Percentiles rank a stretch among this genome's conserved stretches.
Conservation (phyloP, 1,140 invertebrate genomes). For the Drosophila sproati region DNA sequence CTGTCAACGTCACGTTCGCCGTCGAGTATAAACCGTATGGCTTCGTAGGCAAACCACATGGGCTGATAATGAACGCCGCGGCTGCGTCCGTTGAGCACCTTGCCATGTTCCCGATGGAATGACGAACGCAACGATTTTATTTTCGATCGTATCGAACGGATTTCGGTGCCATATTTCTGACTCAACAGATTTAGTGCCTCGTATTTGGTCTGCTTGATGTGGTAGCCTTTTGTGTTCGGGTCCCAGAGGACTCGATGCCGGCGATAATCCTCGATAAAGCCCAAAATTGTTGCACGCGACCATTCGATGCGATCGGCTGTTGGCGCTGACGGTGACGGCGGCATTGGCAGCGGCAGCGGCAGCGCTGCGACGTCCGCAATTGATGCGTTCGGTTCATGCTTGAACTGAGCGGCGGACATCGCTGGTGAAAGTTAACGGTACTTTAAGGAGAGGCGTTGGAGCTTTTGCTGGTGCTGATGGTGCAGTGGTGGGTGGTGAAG, state of each 20-base stretch:
- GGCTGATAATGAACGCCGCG: constrained; percentile 79
- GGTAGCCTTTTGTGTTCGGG: constrained; percentile 81
- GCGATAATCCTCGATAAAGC: constrained; percentile 81
- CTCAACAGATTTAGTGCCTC: constrained; percentile 77
- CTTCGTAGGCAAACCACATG: constrained; percentile 84
- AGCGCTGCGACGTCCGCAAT: constrained; percentile 64
- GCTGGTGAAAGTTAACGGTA: constrained; percentile 72
- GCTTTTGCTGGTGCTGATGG: constrained; percentile 7
- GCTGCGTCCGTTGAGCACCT: constrained; percentile 75
- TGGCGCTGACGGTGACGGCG: constrained; percentile 34
- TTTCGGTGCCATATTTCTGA: constrained; percentile 79
- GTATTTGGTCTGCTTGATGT: constrained; percentile 83
- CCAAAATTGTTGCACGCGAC: constrained; percentile 79
- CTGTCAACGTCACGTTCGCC: constrained; percentile 64
- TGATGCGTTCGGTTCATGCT: constrained; percentile 68
- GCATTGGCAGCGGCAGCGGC: constrained; percentile 27
- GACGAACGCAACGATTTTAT: constrained; percentile 82
- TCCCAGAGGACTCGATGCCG: constrained; percentile 79
- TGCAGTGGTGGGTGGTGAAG: constrained; percentile 17
- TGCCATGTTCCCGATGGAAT: constrained; percentile 80
- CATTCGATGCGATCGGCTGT: constrained; percentile 76
- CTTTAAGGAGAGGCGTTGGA: constrained; percentile 23
- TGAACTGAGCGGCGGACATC: constrained; percentile 62
- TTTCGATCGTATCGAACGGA: constrained; percentile 80
- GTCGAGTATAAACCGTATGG: constrained; percentile 79